phyloP scores from a whole-genome alignment of 2,113 vertebrate species.

The Meriones unguiculatus region DNA sequence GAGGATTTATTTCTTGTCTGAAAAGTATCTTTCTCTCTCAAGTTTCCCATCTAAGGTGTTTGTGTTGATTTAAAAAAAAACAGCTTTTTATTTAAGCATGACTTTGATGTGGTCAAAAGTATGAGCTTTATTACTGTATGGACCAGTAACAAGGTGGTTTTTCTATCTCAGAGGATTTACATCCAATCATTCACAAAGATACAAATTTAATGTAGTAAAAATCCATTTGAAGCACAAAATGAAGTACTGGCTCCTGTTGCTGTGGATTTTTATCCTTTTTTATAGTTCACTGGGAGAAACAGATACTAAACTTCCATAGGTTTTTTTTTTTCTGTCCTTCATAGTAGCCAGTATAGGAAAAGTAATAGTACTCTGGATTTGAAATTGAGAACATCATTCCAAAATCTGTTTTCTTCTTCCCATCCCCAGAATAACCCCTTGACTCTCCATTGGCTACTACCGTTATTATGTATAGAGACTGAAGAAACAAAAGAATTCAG shows the following conservation, averaged over 20 bases:
- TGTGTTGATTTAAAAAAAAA: background rate
- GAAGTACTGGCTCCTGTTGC: background rate
- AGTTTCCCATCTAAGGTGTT: background rate
- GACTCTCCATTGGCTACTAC: background rate
- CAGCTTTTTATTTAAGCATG: background rate
- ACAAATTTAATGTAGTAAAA: background rate
- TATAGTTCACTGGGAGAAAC: slow-evolving; percentile 21
- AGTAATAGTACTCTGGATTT: slow-evolving; percentile 24
- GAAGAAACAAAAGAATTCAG: background rate
- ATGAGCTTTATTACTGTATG: background rate
- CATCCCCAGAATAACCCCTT: background rate
- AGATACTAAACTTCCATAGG: background rate
- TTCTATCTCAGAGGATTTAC: background rate
- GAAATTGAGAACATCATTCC: slow-evolving; percentile 42
- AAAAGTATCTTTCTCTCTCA: slow-evolving; percentile 46
- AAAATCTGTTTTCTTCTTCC: background rate
- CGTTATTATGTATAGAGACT: background rate
- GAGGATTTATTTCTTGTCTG: slow-evolving; percentile 17
- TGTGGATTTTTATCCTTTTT: background rate
- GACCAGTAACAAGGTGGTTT: background rate
- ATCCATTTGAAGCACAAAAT: background rate
- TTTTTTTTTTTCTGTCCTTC: background rate
- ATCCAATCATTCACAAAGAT: background rate
- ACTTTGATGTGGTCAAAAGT: slow-evolving; percentile 23
- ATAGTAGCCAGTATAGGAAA: background rate